Conservation (phyloP, 2,113 vertebrate genomes). For the Chlamydotis undulata region DNA sequence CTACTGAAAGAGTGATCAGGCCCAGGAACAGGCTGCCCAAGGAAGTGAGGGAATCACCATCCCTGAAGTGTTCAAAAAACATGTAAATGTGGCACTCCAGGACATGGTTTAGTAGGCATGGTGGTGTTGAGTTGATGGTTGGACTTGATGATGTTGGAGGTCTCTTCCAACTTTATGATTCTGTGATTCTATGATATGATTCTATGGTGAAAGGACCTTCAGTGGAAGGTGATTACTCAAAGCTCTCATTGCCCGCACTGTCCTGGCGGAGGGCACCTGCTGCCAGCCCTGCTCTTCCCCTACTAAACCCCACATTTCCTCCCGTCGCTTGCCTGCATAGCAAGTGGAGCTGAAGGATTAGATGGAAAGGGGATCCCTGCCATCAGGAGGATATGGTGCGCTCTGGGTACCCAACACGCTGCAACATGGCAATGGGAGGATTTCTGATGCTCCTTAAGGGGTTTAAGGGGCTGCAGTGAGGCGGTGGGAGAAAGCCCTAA, state of each 20-base stretch:
- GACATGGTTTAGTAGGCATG: no score
- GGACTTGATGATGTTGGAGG: no score
- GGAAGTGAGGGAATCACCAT: no score
- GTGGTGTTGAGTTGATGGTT: no score
- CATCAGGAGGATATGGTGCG: neutral
- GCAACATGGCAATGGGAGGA: neutral
- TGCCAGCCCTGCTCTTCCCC: neutral
- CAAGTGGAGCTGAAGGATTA: neutral
- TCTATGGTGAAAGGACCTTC: neutral
- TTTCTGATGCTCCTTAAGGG: neutral
- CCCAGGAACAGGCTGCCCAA: no score
- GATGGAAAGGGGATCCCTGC: neutral
- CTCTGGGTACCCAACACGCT: neutral
- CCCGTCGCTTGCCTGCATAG: neutral
- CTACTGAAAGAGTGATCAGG: no score
- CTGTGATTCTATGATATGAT: no score
- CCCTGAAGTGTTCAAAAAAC: no score
- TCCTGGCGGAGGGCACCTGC: neutral
- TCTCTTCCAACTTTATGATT: no score
- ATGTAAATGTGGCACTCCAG: no score
- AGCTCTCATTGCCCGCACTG: neutral
- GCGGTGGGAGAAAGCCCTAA: neutral
- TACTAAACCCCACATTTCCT: fast-evolving
- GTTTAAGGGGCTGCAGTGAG: neutral
- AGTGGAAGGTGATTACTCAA: neutral